Percentiles rank a stretch among this genome's conserved stretches.
Evolutionary conservation across 2,888 invertebrate genomes (phyloP).

Genomic region (Brachypterus glaber): DNA sequence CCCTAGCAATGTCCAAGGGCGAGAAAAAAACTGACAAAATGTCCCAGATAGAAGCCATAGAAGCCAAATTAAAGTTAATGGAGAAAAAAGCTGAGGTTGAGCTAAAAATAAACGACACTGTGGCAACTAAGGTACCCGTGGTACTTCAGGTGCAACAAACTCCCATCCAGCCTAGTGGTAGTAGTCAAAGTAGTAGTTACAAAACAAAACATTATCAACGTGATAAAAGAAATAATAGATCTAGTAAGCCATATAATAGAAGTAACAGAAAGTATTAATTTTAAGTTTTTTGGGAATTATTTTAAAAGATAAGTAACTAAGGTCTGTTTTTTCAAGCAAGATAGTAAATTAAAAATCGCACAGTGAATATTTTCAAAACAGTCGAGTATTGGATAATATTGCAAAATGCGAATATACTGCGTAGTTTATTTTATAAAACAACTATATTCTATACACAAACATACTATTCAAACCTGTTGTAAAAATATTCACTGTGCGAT

Average conservation of each 20-base stretch:
- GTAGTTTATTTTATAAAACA: no score
- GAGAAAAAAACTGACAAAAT: conserved; percentile 61
- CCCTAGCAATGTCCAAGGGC: conserved; percentile 55
- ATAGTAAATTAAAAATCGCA: no score
- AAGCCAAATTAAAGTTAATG: conserved; percentile 76
- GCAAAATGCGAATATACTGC: no score
- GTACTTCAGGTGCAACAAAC: conserved; percentile 60
- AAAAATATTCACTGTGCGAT: no score
- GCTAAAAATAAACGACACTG: conserved; percentile 63
- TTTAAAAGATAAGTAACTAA: no score
- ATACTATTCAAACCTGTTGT: no score
- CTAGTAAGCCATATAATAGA: conserved; percentile 25
- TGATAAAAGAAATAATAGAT: conserved; percentile 23
- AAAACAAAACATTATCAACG: conserved; percentile 18
- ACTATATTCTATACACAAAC: no score
- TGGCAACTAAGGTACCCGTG: conserved; percentile 55
- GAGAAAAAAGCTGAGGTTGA: conserved; percentile 59
- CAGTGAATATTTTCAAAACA: no score
- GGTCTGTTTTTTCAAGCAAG: no score
- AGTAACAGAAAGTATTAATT: conserved; percentile 13
- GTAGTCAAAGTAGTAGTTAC: conserved; percentile 11
- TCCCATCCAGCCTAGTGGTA: conserved; percentile 39
- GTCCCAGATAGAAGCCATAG: conserved; percentile 78
- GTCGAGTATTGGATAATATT: no score
- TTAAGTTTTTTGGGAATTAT: no score